Conservation (phyloP, 2,888 invertebrate species). For the Drosophila koepferae region DNA sequence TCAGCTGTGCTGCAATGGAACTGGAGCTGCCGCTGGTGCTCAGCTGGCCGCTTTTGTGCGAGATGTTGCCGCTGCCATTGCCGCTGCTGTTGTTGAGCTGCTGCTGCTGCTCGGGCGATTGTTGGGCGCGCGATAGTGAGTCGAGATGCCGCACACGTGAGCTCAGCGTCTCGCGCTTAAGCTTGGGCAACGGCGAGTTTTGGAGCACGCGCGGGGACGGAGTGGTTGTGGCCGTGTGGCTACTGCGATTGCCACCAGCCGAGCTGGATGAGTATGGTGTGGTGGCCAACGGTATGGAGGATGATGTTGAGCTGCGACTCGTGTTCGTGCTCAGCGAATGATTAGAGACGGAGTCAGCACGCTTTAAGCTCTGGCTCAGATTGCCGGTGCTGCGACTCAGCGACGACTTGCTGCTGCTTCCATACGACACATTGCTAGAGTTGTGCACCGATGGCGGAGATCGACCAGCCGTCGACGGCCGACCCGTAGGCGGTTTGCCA, state of each 20-base stretch:
- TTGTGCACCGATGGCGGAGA: conserved; percentile 77
- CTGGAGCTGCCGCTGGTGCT: conserved; percentile 45
- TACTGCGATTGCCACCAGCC: conserved; percentile 61
- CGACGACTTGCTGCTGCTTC: conserved; percentile 80
- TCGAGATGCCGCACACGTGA: conserved; percentile 86
- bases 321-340: conserved; percentile 78
- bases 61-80: conserved; percentile 66
- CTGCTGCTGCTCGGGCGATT: conserved; percentile 64
- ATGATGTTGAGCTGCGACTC: conserved; percentile 83
- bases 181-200: conserved; percentile 84
- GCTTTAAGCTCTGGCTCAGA: conserved; percentile 83
- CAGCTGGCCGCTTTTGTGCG: conserved; percentile 35
- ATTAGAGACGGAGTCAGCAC: conserved; percentile 86
- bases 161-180: conserved; percentile 86
- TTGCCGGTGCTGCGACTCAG: conserved; percentile 85
- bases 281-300: conserved; percentile 84
- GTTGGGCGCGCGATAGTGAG: conserved; percentile 85
- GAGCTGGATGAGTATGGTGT: conserved; percentile 80
- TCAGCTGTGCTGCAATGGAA: conserved; percentile 78
- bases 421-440: conserved; percentile 72
- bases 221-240: conserved; percentile 64
- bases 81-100: conserved; percentile 22
- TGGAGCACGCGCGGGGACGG: conserved; percentile 83
- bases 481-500: conserved; percentile 87
- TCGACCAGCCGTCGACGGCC: conserved; percentile 73